These are phyloP conservation scores for Callitettix versicolor DNA, from an alignment of 1,140 invertebrate species.

Conservation along the genomic window DNA sequence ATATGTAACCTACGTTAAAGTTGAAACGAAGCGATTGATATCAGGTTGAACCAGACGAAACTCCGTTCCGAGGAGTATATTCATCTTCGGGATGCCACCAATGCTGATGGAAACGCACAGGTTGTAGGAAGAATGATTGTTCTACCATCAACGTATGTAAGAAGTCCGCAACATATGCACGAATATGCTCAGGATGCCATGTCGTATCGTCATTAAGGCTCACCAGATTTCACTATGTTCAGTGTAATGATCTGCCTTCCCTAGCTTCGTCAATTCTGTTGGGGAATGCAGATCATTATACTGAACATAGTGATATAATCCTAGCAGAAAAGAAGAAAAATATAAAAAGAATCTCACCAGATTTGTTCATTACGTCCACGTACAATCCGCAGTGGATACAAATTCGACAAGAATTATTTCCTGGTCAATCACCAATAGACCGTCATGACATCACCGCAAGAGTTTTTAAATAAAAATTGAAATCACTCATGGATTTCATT, in stretches of 20 bases:
- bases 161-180: conserved; percentile 33
- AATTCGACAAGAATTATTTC: conserved; percentile 26
- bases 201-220: conserved; percentile 12
- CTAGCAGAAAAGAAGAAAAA: no score
- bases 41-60: conserved; percentile 34
- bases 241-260: no score
- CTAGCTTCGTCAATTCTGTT: no score
- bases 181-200: conserved; percentile 10
- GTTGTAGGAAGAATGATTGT: conserved; percentile 27
- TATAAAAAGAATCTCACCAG: no score
- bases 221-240: no score
- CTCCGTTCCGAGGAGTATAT: conserved; percentile 36
- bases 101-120: conserved; percentile 15
- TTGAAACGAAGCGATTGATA: conserved; percentile 34
- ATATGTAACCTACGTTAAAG: conserved; percentile 35
- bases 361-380: conserved; percentile 33
- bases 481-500: conserved; percentile 35
- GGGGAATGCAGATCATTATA: no score
- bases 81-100: conserved; percentile 30
- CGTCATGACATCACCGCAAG: conserved; percentile 33
- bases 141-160: conserved; percentile 35
- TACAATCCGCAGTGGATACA: conserved; percentile 34
- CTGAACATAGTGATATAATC: no score
- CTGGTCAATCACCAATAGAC: conserved; percentile 28
- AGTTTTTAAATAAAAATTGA: conserved; percentile 40